A percentile compares a stretch with the other conserved stretches of the same genome.
Evolutionary conservation across 2,113 vertebrate species (phyloP).

Genomic region (Neogobius melanostomus): DNA sequence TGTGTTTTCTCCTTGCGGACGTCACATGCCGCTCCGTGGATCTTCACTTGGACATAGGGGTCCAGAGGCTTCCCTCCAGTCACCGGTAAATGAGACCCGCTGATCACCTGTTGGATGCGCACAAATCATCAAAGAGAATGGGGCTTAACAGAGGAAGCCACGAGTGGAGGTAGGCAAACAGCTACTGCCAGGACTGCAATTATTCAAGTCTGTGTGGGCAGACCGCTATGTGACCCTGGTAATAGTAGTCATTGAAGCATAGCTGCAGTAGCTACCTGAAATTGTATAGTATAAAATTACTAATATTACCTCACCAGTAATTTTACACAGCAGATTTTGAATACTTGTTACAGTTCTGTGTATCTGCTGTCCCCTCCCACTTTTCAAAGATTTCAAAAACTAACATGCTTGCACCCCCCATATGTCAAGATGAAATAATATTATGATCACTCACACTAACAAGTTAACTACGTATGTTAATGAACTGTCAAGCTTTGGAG

Average conservation of each 20-base stretch:
- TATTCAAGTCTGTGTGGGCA: slow-evolving; percentile 17
- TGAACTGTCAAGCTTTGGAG: no score
- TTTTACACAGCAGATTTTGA: no score
- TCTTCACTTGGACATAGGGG: slow-evolving; percentile 80
- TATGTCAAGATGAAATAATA: background rate
- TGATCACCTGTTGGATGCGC: slow-evolving; percentile 78
- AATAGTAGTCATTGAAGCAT: no score
- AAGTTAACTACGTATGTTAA: background rate
- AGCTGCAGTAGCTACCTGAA: no score
- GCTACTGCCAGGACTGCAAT: slow-evolving; percentile 30
- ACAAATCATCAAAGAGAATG: background rate
- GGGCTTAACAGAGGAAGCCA: slow-evolving; percentile 1
- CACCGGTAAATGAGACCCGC: slow-evolving; percentile 77
- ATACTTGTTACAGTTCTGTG: no score
- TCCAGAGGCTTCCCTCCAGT: slow-evolving; percentile 73
- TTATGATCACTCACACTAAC: slow-evolving; percentile 1
- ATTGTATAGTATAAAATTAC: no score
- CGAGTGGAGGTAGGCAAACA: background rate
- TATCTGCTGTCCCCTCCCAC: slow-evolving; percentile 51
- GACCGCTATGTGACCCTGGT: no score
- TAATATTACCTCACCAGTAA: no score
- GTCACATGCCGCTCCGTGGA: slow-evolving; percentile 79
- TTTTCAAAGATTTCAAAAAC: background rate
- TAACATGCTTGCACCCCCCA: background rate
- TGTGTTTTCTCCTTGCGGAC: slow-evolving; percentile 70